Evolutionary conservation across 2,797 vertebrate genomes (phyloP).

Genomic region (Pagetopsis macropterus): DNA sequence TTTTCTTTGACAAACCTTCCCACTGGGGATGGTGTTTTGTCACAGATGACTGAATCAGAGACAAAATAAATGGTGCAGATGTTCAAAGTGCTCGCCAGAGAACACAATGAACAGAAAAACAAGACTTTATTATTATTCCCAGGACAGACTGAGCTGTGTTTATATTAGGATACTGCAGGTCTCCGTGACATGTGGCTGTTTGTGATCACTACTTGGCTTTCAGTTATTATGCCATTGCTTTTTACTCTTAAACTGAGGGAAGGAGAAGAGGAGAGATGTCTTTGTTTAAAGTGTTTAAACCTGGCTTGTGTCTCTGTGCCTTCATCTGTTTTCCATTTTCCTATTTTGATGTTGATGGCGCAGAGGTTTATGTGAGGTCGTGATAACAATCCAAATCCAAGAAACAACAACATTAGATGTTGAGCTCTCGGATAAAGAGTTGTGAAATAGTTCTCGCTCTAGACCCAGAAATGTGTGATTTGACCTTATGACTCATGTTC

Average conservation of each 20-base stretch:
- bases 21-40: slow-evolving; percentile 48
- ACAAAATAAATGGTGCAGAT: slow-evolving; percentile 62
- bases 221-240: slow-evolving; percentile 12
- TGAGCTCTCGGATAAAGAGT: slow-evolving; percentile 9
- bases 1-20: slow-evolving; percentile 51
- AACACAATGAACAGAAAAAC: slow-evolving; percentile 54
- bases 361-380: not conserved
- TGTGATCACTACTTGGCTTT: slow-evolving; percentile 11
- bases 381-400: slow-evolving; percentile 1
- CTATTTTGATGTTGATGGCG: slow-evolving; percentile 19
- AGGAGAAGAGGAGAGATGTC: not conserved
- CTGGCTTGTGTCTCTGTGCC: not conserved
- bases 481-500: slow-evolving; percentile 9
- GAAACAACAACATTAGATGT: slow-evolving; percentile 7
- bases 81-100: slow-evolving; percentile 52
- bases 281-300: slow-evolving; percentile 14
- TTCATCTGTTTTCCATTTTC: slow-evolving; percentile 24
- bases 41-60: slow-evolving; percentile 55
- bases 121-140: slow-evolving; percentile 59
- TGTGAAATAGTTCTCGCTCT: slow-evolving; percentile 5
- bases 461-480: not conserved
- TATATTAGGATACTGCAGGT: slow-evolving; percentile 48
- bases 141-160: slow-evolving; percentile 48
- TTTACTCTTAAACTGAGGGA: not conserved
- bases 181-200: slow-evolving; percentile 34